Conservation (phyloP, 2,888 invertebrate species). For the Phortica magna region DNA sequence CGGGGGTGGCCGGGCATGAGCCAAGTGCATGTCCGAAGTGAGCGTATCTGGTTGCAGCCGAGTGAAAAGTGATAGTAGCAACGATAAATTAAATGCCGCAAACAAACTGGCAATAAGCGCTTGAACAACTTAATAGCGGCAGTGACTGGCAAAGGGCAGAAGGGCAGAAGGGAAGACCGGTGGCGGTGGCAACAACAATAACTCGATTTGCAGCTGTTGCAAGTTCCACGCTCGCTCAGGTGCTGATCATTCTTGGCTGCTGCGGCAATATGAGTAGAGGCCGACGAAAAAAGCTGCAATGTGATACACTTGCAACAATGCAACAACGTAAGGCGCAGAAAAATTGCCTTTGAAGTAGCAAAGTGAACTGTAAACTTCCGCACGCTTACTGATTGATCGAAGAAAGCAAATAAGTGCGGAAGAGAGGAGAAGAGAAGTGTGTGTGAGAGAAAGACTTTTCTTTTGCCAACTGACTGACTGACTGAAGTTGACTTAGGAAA, state of each 20-base stretch:
- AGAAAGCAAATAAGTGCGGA: no score
- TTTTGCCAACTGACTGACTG: no score
- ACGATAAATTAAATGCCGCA: conserved; percentile 29
- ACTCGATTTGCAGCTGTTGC: conserved; percentile 22
- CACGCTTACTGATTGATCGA: neutral
- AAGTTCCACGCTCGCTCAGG: conserved; percentile 13
- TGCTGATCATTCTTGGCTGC: conserved; percentile 1
- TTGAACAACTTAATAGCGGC: conserved; percentile 41
- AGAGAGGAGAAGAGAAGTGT: no score
- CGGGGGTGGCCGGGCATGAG: neutral
- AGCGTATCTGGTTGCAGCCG: conserved; percentile 27
- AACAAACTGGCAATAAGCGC: conserved; percentile 30
- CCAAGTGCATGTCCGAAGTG: conserved; percentile 15
- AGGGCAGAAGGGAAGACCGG: conserved; percentile 7
- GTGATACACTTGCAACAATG: conserved; percentile 25
- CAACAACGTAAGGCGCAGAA: conserved; percentile 1
- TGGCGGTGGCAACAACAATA: conserved; percentile 37
- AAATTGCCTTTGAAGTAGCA: neutral
- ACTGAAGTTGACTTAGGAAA: no score
- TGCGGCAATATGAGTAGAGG: neutral
- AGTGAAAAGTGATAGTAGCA: conserved; percentile 43
- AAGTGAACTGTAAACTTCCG: neutral
- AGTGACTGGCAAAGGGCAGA: conserved; percentile 14
- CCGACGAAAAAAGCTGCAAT: conserved; percentile 6
- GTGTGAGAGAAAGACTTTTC: no score